Conservation (phyloP, 92 coral and sea anemone genomes). For the Porites rus region DNA sequence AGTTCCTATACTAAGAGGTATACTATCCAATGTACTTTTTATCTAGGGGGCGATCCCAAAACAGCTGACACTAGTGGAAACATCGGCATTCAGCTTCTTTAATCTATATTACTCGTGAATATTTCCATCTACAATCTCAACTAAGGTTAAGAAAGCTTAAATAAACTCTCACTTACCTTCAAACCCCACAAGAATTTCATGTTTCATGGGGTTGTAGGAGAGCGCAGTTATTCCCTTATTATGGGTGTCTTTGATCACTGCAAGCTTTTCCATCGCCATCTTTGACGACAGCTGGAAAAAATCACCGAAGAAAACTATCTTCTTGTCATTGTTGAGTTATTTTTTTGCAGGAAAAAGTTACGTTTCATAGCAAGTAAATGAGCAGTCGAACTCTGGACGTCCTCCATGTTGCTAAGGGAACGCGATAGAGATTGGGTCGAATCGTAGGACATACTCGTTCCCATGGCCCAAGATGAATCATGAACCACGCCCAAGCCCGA, state of each 20-base stretch:
- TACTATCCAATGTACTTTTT: neutral
- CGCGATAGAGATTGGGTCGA: slow-evolving; percentile 25
- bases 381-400: slow-evolving; percentile 49
- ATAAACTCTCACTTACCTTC: slow-evolving; percentile 72
- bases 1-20: no score
- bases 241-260: slow-evolving; percentile 92
- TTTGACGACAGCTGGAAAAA: neutral
- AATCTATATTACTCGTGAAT: no score
- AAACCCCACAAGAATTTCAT: slow-evolving; percentile 94
- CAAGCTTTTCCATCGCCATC: slow-evolving; percentile 99
- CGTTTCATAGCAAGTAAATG: neutral
- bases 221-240: slow-evolving; percentile 91
- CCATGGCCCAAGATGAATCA: neutral
- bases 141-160: neutral
- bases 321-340: neutral
- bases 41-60: neutral
- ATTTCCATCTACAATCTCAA: no score
- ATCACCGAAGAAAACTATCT: neutral
- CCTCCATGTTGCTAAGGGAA: slow-evolving; percentile 71
- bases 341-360: no score
- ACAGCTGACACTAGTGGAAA: neutral
- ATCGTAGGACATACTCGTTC: neutral
- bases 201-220: slow-evolving; percentile 97
- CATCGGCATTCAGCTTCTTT: no score
- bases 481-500: neutral